phyloP scores from a whole-genome alignment of 2,888 invertebrate species.

The Elmis aenea region DNA sequence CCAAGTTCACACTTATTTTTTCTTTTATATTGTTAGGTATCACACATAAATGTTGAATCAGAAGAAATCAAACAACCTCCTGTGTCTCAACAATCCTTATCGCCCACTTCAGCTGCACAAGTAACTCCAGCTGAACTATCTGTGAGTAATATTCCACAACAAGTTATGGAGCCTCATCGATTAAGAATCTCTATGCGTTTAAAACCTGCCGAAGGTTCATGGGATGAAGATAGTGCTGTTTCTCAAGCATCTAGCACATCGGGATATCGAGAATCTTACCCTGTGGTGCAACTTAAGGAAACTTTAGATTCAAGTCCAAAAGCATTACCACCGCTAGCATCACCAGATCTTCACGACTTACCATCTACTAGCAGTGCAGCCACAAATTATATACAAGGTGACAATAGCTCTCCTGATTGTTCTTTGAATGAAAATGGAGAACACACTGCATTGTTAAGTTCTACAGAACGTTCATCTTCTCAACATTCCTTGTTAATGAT shows the following conservation, averaged over 20 bases:
- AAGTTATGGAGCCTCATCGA: conserved; percentile 37
- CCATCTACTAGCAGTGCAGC: conserved; percentile 52
- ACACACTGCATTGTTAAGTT: conserved; percentile 58
- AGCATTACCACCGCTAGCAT: conserved; percentile 57
- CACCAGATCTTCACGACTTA: conserved; percentile 56
- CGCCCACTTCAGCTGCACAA: conserved; percentile 18
- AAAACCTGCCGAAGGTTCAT: conserved; percentile 62
- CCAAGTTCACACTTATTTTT: too few relatives aligned
- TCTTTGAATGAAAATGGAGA: conserved; percentile 65
- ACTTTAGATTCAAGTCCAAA: conserved; percentile 40
- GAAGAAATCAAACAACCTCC: conserved; percentile 13
- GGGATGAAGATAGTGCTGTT: conserved; percentile 69
- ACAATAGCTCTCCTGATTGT: conserved; percentile 54
- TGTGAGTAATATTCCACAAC: conserved; percentile 29
- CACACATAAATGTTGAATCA: conserved; percentile 16
- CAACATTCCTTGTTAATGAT: conserved; percentile 72
- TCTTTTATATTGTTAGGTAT: too few relatives aligned
- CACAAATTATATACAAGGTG: conserved; percentile 49
- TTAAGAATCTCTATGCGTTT: conserved; percentile 40
- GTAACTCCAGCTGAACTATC: conserved; percentile 24
- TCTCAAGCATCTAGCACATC: conserved; percentile 84
- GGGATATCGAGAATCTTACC: conserved; percentile 68
- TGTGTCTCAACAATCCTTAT: conserved; percentile 18
- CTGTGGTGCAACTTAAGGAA: conserved; percentile 44
- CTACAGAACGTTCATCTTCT: conserved; percentile 59